A percentile compares a stretch with the other conserved stretches of the same genome.
phyloP scores from a whole-genome alignment of 2,113 vertebrate genomes.

The Cariama cristata region DNA sequence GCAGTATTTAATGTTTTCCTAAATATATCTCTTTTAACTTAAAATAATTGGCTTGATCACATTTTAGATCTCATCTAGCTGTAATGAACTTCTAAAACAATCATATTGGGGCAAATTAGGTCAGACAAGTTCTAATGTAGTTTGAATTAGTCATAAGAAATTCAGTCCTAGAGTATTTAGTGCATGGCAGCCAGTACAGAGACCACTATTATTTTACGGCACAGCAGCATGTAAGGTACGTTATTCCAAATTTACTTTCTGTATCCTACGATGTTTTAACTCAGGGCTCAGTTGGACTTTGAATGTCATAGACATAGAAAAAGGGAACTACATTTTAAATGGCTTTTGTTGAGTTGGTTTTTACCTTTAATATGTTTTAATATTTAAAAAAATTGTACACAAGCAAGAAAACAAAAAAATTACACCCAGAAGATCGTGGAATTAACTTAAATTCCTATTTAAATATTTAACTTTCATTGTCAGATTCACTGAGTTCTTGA shows the following conservation, averaged over 20 bases:
- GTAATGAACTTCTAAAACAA: not conserved
- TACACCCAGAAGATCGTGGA: not conserved
- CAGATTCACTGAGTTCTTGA: not conserved
- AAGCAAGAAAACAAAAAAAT: not conserved
- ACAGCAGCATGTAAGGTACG: not conserved
- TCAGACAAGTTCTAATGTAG: not conserved
- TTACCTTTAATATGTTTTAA: not conserved
- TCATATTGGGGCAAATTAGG: not conserved
- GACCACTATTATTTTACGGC: not conserved
- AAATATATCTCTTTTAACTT: not conserved
- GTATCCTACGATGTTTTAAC: not conserved
- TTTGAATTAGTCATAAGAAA: not conserved
- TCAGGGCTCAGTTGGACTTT: not conserved
- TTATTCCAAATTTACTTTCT: not conserved
- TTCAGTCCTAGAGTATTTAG: not conserved
- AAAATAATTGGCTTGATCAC: not conserved
- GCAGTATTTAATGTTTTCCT: not conserved
- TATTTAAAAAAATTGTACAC: not conserved
- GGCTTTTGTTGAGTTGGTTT: not conserved
- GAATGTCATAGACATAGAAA: not conserved
- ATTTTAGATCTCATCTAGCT: not conserved
- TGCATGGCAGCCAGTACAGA: not conserved
- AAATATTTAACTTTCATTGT: not conserved
- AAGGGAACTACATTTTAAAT: not conserved
- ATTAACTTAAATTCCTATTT: not conserved